A percentile compares a stretch with the other conserved stretches of the same genome.
Conservation (phyloP, 2,797 vertebrate species). For the Geotrypetes seraphini region DNA sequence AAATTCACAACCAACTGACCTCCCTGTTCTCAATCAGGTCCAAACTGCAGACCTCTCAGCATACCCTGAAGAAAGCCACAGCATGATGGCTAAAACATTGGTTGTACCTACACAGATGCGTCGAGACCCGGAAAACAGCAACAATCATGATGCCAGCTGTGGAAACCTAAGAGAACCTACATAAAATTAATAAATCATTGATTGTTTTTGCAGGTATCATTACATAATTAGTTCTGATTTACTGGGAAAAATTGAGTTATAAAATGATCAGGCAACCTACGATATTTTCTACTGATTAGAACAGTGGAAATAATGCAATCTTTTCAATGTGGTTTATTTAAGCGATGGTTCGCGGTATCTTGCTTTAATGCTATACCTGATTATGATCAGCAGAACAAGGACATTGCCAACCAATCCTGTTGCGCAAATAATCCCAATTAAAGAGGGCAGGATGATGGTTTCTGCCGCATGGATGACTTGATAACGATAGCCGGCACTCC, state of each 20-base stretch:
- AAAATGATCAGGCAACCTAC: background rate
- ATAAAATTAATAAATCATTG: no score
- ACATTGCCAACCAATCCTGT: constrained; percentile 42
- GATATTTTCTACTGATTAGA: background rate
- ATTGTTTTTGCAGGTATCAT: background rate
- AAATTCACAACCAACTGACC: no score
- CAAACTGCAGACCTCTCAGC: no score
- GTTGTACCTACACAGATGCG: no score
- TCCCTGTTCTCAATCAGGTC: no score
- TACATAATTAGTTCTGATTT: background rate
- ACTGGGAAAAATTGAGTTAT: background rate
- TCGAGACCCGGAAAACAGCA: no score
- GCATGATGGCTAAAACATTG: no score
- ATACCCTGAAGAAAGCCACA: no score
- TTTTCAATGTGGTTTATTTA: background rate
- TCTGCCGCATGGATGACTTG: constrained; percentile 30
- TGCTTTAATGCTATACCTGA: constrained; percentile 21
- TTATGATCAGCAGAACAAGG: constrained; percentile 35
- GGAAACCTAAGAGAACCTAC: no score
- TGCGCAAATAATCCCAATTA: constrained; percentile 41
- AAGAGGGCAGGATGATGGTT: constrained; percentile 38
- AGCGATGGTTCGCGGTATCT: no score
- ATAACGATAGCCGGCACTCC: constrained; percentile 10
- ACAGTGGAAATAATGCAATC: background rate
- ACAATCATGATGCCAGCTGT: no score